Percentiles rank a stretch among this genome's conserved stretches.
Evolutionary conservation across 2,797 vertebrate genomes (phyloP).

Genomic region (Pseudotriccus pelzelni): DNA sequence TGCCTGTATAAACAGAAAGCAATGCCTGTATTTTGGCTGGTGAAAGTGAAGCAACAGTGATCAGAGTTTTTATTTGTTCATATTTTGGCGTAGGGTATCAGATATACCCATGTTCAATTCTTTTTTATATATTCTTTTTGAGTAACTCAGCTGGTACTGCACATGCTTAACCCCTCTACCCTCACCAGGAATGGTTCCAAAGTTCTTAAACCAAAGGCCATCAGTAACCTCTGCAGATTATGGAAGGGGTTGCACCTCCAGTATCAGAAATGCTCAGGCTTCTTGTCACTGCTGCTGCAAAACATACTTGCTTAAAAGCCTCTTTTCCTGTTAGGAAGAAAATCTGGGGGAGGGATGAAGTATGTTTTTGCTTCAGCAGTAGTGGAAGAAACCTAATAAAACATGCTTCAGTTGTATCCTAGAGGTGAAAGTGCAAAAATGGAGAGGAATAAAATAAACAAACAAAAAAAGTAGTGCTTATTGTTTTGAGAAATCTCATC

Average conservation of each 20-base stretch:
- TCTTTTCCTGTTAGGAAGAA: background rate
- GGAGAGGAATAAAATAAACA: background rate
- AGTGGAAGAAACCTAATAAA: background rate
- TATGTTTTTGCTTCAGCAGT: background rate
- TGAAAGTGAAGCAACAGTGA: background rate
- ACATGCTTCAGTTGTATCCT: background rate
- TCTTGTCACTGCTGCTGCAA: background rate
- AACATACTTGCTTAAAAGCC: background rate
- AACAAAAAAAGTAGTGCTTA: background rate
- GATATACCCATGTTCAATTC: background rate
- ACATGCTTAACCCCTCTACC: background rate
- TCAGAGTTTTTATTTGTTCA: background rate
- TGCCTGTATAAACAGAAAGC: background rate
- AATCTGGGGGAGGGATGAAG: background rate
- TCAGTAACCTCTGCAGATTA: background rate
- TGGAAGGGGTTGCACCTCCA: background rate
- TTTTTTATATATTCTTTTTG: background rate
- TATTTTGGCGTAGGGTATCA: background rate
- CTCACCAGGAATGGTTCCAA: background rate
- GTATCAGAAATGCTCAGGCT: background rate
- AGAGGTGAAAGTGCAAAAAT: background rate
- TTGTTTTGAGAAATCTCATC: background rate
- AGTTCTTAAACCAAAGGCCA: background rate
- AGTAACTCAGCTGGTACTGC: background rate
- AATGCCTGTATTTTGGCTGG: background rate